phyloP scores from a whole-genome alignment of 2,888 invertebrate species.

The Drosophila macrospina region DNA sequence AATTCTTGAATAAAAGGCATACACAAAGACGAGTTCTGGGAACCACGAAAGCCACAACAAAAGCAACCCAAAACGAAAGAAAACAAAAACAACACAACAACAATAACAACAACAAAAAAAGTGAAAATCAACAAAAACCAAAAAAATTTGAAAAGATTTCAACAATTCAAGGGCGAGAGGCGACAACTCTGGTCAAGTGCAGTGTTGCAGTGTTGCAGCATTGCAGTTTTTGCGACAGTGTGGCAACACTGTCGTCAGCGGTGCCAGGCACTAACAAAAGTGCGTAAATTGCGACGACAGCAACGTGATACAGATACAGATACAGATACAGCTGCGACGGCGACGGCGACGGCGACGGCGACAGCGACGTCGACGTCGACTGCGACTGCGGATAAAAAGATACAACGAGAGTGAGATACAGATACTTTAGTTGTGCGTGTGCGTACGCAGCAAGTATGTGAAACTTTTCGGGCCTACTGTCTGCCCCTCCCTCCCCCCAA shows the following conservation, averaged over 20 bases:
- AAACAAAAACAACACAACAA: constrained; percentile 11
- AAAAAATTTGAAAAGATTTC: constrained; percentile 18
- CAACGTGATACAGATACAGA: constrained; percentile 37
- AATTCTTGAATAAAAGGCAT: constrained; percentile 46
- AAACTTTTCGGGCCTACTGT: constrained; percentile 40
- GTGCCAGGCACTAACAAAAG: constrained; percentile 34
- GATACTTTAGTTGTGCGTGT: constrained; percentile 36
- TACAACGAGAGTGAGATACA: constrained; percentile 25
- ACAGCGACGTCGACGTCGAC: too few species aligned
- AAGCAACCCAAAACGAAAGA: constrained; percentile 17
- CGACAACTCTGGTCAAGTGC: constrained; percentile 5
- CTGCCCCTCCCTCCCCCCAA: neutral
- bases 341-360: too few species aligned
- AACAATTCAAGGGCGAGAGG: neutral
- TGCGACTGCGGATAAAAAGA: constrained; percentile 6
- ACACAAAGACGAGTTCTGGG: constrained; percentile 47
- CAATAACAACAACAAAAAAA: neutral
- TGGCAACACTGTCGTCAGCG: constrained; percentile 14
- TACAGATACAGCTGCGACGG: constrained; percentile 40
- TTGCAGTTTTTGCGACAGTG: constrained; percentile 2
- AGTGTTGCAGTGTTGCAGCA: neutral
- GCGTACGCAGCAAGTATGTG: constrained; percentile 46
- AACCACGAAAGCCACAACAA: constrained; percentile 25
- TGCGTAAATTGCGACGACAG: constrained; percentile 56
- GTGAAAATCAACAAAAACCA: constrained; percentile 5